Base-by-base conservation (phyloP, 1,140 invertebrate species). In the Bilobella aurantiaca region DNA sequence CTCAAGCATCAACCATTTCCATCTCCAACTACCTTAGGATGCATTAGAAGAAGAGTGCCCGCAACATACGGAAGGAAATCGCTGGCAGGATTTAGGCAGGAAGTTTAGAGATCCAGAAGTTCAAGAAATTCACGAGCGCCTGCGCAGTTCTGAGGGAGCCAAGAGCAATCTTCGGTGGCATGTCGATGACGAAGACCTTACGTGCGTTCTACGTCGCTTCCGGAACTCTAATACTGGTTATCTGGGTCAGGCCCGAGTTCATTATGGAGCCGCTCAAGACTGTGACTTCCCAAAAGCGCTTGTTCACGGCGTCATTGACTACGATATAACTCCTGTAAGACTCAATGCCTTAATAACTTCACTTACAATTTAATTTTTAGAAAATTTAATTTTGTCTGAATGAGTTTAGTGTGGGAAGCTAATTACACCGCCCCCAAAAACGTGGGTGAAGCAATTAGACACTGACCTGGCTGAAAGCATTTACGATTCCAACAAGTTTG, bases 221-320 rank as follows among this genome's bases (percentile, higher is more conserved):
- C 61, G 68, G 18, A 63, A 72, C 30, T 32, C 60, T 18, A 27
- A 47, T 1, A 34, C 23, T 23, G 70, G 70, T 2, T 42, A 65
- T 5, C 29, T 69, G 14, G 70, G 68, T 16, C 62, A 72, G 47
- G 25, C 63, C 1, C 23, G 31, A 2, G n/a, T 72, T 31, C 70
- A 72, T 60, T 68, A 67, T 58, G 70, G 70, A 29, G 70, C 68
- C 18, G 68, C 70, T 1, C 68, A 72, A 58, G 70, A 72, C 37
- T 58, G 46, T 2, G 68, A 72, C 37, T 64, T 63, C 47, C 70
- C 70, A n/a, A 65, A 59, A 28, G n/a, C 61, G 21, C 16, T 72
- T 16, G 64, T 62, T 29, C 70, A 72, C 64, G 70, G 70, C 1
- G 28, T 65, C 30, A 28, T 67, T 14, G 37, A 46, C 21, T 34